Percentiles rank a stretch among this genome's conserved stretches.
Conservation (phyloP, 2,888 invertebrate genomes). For the Latrodectus hesperus region DNA sequence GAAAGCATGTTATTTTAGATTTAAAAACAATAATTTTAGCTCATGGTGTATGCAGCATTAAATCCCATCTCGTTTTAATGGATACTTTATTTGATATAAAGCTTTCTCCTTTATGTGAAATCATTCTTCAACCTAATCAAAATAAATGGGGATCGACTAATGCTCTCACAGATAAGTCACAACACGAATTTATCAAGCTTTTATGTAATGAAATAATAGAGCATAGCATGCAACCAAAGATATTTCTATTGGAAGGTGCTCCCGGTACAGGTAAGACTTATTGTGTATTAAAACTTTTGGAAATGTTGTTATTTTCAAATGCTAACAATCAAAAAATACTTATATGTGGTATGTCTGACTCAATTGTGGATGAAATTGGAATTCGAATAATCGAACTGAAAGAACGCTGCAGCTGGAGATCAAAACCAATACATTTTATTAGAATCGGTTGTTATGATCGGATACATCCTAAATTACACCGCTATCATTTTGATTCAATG, state of each 20-base stretch:
- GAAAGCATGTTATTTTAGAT: not conserved
- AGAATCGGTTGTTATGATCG: constrained; percentile 81
- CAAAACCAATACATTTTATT: constrained; percentile 79
- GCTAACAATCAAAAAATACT: constrained; percentile 77
- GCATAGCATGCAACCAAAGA: constrained; percentile 77
- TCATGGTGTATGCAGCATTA: constrained; percentile 52
- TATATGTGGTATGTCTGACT: constrained; percentile 90
- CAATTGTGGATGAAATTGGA: constrained; percentile 87
- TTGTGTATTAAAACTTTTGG: constrained; percentile 84
- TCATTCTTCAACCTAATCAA: constrained; percentile 79
- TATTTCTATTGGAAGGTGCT: constrained; percentile 88
- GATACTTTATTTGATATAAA: constrained; percentile 76
- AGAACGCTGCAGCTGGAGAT: constrained; percentile 75
- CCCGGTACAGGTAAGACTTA: constrained; percentile 90
- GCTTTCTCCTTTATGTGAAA: constrained; percentile 79
- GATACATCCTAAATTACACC: constrained; percentile 79
- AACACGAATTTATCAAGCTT: not conserved
- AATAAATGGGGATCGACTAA: not conserved
- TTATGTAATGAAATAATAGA: constrained; percentile 8
- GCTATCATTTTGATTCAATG: constrained; percentile 78
- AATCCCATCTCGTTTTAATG: constrained; percentile 49
- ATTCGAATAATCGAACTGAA: constrained; percentile 80
- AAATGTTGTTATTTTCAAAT: constrained; percentile 76
- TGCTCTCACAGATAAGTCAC: not conserved
- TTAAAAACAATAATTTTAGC: constrained; percentile 3